These are phyloP conservation scores for Indri indri DNA, from an alignment of 2,113 vertebrate genomes.

Conservation along the genomic window DNA sequence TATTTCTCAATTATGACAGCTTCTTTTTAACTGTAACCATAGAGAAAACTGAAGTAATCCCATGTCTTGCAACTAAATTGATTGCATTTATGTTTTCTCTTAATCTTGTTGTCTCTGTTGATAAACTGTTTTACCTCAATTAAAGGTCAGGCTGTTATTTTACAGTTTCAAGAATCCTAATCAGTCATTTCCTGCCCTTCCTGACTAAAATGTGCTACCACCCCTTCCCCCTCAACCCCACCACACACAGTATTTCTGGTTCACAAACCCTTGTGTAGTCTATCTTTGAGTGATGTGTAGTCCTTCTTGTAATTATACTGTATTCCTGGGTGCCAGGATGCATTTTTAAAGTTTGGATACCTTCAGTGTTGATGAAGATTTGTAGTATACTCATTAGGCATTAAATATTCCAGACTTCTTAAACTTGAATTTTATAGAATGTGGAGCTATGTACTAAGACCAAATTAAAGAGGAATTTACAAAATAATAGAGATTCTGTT, in stretches of 20 bases:
- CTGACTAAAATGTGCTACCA: background rate
- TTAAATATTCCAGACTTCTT: background rate
- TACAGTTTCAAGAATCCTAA: background rate
- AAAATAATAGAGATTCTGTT: background rate
- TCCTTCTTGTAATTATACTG: background rate
- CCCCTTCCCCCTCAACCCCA: accelerated
- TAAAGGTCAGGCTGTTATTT: background rate
- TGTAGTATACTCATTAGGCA: background rate
- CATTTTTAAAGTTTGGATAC: background rate
- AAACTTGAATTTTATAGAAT: background rate
- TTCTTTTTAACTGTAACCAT: constrained; percentile 4
- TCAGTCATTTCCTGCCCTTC: background rate
- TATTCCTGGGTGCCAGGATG: background rate
- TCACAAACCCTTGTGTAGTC: background rate
- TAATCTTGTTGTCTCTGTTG: background rate
- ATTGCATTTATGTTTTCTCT: constrained; percentile 1
- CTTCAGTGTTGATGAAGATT: background rate
- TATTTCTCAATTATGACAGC: background rate
- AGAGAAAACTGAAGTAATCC: background rate
- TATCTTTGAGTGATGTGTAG: background rate
- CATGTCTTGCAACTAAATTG: background rate
- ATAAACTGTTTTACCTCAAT: background rate
- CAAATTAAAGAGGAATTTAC: constrained; percentile 40
- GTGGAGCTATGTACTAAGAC: background rate
- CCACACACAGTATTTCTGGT: background rate